phyloP scores from a whole-genome alignment of 2,888 invertebrate species.

The Lepidochrysops patricia region DNA sequence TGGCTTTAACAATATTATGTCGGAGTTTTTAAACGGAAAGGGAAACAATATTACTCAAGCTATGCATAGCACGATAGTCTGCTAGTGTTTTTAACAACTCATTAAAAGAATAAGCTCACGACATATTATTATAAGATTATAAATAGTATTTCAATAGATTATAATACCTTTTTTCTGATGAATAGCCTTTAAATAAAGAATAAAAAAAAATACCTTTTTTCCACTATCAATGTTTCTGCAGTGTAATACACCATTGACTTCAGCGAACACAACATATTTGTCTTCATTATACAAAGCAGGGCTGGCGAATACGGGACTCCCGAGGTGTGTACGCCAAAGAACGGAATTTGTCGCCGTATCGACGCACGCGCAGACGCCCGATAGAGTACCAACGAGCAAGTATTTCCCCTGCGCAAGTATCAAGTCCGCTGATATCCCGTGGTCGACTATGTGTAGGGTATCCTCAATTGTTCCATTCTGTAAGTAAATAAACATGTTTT shows the following conservation, averaged over 20 bases:
- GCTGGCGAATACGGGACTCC: conserved; percentile 79
- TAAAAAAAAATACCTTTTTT: conserved; percentile 65
- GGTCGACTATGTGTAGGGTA: conserved; percentile 47
- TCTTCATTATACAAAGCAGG: conserved; percentile 73
- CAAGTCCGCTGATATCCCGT: conserved; percentile 66
- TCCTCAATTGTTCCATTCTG: conserved; percentile 64
- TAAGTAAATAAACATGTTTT: conserved; percentile 34
- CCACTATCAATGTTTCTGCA: conserved; percentile 67
- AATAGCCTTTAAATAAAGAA: too few species aligned
- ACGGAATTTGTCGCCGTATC: conserved; percentile 65
- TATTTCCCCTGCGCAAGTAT: conserved; percentile 49
- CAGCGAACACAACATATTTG: conserved; percentile 69
- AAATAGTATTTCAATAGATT: too few species aligned
- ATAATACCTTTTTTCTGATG: too few species aligned
- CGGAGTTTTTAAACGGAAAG: too few species aligned
- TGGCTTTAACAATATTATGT: too few species aligned
- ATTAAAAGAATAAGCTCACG: too few species aligned
- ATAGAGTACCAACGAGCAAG: conserved; percentile 71
- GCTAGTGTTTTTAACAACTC: too few species aligned
- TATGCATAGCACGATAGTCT: too few species aligned
- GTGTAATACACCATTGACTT: conserved; percentile 73
- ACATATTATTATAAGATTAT: too few species aligned
- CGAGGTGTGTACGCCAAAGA: conserved; percentile 74
- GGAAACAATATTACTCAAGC: too few species aligned
- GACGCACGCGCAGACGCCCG: conserved; percentile 74